phyloP scores from a whole-genome alignment of 53 echinoderm and acorn worm genomes.

The Pentamera pediparva region DNA sequence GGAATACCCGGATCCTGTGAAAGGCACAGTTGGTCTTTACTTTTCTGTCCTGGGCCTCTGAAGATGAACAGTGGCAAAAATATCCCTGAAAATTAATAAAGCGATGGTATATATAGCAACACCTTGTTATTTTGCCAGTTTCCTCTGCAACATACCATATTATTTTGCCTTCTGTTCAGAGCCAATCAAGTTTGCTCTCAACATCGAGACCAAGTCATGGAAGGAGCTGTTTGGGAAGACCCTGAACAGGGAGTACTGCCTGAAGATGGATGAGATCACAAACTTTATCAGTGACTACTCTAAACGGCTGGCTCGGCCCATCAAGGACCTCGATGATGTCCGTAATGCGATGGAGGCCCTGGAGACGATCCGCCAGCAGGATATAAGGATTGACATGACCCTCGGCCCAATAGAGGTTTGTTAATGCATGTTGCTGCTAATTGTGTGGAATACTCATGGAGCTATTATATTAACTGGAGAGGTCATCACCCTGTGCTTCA shows the following conservation, averaged over 20 bases:
- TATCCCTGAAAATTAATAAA: too few relatives aligned
- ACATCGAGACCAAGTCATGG: constrained; percentile 89
- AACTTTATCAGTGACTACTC: constrained; percentile 86
- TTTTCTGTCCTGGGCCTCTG: too few relatives aligned
- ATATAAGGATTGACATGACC: constrained; percentile 98
- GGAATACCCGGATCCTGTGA: too few relatives aligned
- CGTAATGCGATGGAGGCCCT: constrained; percentile 91
- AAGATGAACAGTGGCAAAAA: too few relatives aligned
- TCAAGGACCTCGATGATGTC: constrained; percentile 93
- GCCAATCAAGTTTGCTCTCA: constrained; percentile 82
- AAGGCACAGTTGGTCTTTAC: too few relatives aligned
- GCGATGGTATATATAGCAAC: too few relatives aligned
- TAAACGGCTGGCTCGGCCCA: constrained; percentile 77
- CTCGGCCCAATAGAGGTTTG: constrained; percentile 89
- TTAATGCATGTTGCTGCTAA: not conserved
- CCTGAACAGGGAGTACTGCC: constrained; percentile 88
- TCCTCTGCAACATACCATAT: not conserved
- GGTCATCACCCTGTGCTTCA: too few relatives aligned
- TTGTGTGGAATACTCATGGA: not conserved
- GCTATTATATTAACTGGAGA: not conserved
- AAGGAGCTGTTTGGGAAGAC: constrained; percentile 86
- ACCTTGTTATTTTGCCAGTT: too few relatives aligned
- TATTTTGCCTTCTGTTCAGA: constrained; percentile 42
- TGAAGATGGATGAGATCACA: constrained; percentile 88
- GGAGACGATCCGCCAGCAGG: constrained; percentile 77